Conservation (phyloP, 2,113 vertebrate species). For the Bos indicus region DNA sequence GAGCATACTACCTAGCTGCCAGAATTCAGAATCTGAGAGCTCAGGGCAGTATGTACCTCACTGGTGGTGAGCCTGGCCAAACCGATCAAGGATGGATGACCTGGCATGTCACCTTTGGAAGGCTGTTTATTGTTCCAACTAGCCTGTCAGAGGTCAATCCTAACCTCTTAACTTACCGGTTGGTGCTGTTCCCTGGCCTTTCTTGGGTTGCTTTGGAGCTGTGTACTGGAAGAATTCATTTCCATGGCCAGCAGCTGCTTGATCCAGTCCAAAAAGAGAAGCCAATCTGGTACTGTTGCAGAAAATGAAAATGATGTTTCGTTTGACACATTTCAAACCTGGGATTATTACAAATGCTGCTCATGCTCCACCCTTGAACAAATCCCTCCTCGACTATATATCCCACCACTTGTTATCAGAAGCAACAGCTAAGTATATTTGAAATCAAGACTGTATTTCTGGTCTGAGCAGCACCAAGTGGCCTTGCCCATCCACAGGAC, state of each 20-base stretch:
- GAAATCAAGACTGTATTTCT: slow-evolving; percentile 28
- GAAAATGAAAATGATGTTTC: not conserved
- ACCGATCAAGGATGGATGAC: not conserved
- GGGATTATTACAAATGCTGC: not conserved
- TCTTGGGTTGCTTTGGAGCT: slow-evolving; percentile 95
- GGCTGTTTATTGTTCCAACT: not conserved
- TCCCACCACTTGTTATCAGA: not conserved
- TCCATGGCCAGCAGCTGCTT: slow-evolving; percentile 82
- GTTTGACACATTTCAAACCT: not conserved
- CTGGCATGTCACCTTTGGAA: not conserved
- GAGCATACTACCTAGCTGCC: not conserved
- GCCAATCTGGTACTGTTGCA: slow-evolving; percentile 90
- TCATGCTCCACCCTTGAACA: not conserved
- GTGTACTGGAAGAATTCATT: slow-evolving; percentile 98
- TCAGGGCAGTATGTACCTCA: not conserved
- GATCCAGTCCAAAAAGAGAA: slow-evolving; percentile 93
- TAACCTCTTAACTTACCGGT: slow-evolving; percentile 80
- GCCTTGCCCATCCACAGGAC: not conserved
- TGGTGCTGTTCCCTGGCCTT: slow-evolving; percentile 74
- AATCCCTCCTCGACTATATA: not conserved
- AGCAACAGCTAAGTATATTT: not conserved
- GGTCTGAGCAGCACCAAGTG: not conserved
- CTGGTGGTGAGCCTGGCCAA: not conserved
- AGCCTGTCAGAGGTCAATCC: not conserved
- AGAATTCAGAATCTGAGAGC: not conserved